Conservation (phyloP, 2,113 vertebrate species). For the Sceloporus undulatus region DNA sequence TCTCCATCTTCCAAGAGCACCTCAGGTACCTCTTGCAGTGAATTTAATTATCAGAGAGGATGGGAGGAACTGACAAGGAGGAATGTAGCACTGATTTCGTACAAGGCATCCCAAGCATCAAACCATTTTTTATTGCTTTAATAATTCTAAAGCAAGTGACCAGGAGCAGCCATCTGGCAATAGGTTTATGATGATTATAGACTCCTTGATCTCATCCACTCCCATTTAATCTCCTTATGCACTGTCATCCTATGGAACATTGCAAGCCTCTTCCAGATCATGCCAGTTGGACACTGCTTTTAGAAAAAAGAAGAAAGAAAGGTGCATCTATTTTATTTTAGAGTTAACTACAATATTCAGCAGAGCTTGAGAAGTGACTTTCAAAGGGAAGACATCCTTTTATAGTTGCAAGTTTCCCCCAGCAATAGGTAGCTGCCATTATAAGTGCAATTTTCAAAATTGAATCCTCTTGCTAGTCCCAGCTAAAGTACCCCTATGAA, state of each 20-base stretch:
- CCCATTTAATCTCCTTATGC: neutral
- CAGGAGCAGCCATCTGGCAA: neutral
- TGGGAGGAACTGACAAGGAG: neutral
- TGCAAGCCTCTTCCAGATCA: neutral
- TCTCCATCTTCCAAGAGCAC: neutral
- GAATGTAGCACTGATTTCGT: neutral
- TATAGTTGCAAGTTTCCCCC: no score
- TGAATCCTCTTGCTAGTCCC: no score
- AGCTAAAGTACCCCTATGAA: no score
- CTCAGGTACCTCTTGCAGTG: neutral
- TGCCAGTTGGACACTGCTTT: neutral
- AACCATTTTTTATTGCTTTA: neutral
- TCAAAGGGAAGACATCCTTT: no score
- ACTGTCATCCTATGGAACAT: constrained; percentile 7
- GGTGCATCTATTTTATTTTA: no score
- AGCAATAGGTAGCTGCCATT: no score
- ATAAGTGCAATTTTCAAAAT: no score
- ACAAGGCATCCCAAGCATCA: neutral
- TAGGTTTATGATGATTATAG: constrained; percentile 3
- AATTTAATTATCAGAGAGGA: constrained; percentile 9
- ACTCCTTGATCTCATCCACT: neutral
- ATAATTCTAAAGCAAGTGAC: constrained; percentile 26
- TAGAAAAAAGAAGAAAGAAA: neutral
- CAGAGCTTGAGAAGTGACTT: no score
- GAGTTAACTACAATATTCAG: no score